Base-by-base conservation (phyloP, 2,113 vertebrate genomes). In the Chlorodrepanis virens region DNA sequence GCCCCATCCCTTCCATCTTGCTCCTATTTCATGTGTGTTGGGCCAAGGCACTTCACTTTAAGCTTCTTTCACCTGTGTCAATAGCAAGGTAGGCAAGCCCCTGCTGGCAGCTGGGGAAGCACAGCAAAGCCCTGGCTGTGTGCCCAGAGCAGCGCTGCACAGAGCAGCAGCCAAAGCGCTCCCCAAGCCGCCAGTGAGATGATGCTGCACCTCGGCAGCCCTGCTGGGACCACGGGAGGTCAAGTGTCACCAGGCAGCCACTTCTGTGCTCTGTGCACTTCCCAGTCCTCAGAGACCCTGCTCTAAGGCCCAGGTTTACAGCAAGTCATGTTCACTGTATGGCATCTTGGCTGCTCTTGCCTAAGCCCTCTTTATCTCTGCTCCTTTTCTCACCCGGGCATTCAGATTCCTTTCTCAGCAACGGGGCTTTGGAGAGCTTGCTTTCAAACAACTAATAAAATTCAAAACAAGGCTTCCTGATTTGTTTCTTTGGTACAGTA, bases 381-480 rank as follows among this genome's bases (percentile, higher is more conserved):
- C 8, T 85, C 60, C 24, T 12, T 57, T 83, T 47, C 71, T 70
- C 8, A 14, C 64, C 75, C 23, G 37, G 53, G 68, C 60, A 78
- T 28, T 52, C 3, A 0, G 10, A 64, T n/a, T 72, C 25, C 35
- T 60, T 67, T 37, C 71, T 57, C 60, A 33, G 65, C 87, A 95
- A 96, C 47, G 54, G 83, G 77, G 54, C 84, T 85, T 90, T 7
- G 14, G 75, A 94, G 90, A 95, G 56, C 59, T 71, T 90, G 16
- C 63, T 92, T 96, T 89, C 76, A 93, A 92, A 12, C 64, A 77
- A 33, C 68, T 84, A 86, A 89, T 89, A 71, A 87, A 92, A 89
- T 95, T 95, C 83, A 89, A 81, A 90, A 68, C 40, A 78, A 94
- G 88, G 27, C 72, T 83, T 86, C 52, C 64, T 50, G 68, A 77